phyloP scores from a whole-genome alignment of 2,113 vertebrate genomes.

The Tautogolabrus adspersus region DNA sequence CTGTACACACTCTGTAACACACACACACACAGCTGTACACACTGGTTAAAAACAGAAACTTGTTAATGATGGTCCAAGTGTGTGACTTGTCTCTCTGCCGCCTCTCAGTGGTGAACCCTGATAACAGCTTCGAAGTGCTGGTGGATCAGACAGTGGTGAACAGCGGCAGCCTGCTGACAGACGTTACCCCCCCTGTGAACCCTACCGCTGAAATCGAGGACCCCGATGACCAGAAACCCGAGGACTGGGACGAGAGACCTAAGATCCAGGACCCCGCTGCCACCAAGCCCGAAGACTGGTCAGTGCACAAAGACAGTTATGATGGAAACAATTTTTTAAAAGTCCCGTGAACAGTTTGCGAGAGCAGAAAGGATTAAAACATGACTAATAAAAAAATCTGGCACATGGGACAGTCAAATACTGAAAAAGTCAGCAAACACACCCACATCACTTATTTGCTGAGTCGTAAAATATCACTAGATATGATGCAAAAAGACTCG shows the following conservation, averaged over 20 bases:
- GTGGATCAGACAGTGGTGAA: constrained; percentile 95
- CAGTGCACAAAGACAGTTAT: constrained; percentile 44
- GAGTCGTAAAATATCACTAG: too few relatives aligned
- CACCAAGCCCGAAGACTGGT: constrained; percentile 97
- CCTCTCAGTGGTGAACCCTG: constrained; percentile 92
- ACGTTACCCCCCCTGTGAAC: constrained; percentile 94
- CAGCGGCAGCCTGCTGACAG: constrained; percentile 92
- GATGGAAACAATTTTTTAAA: neutral
- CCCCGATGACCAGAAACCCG: constrained; percentile 94
- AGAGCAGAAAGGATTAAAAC: too few relatives aligned
- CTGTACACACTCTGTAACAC: constrained; percentile 87
- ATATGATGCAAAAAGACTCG: too few relatives aligned
- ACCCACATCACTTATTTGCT: too few relatives aligned
- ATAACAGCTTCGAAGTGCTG: constrained; percentile 95
- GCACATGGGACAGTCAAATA: too few relatives aligned
- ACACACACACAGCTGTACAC: constrained; percentile 95
- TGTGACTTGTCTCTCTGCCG: neutral
- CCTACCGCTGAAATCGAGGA: constrained; percentile 96
- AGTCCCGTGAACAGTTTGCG: neutral
- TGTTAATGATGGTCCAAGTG: constrained; percentile 33
- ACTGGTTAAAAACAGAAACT: constrained; percentile 77
- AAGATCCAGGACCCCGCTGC: constrained; percentile 97
- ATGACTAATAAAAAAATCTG: too few relatives aligned
- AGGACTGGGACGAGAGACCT: constrained; percentile 98
- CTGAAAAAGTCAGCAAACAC: too few relatives aligned